Evolutionary conservation across 2,888 invertebrate species (phyloP).

Genomic region (Idaea biselata): DNA sequence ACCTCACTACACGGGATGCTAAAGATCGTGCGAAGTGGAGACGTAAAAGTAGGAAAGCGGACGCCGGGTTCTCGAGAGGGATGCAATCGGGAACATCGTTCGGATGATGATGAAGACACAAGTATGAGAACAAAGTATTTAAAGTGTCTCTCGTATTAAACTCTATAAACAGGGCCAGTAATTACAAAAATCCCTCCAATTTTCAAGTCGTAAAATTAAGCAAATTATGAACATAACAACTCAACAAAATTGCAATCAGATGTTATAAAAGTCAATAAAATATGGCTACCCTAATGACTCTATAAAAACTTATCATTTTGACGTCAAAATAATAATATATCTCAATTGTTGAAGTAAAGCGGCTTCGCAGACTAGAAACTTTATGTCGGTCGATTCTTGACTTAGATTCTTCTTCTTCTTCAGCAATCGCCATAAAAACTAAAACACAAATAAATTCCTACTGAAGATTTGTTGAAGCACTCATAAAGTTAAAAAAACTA

Average conservation of each 20-base stretch:
- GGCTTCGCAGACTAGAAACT: conserved; percentile 5
- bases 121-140: neutral
- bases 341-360: conserved; percentile 38
- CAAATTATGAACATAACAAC: neutral
- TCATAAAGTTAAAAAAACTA: too few relatives aligned
- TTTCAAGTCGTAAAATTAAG: neutral
- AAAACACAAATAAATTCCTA: too few relatives aligned
- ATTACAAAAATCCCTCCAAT: neutral
- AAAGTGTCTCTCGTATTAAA: neutral
- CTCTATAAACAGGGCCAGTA: neutral
- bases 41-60: too few relatives aligned
- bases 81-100: too few relatives aligned
- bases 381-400: neutral
- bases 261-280: neutral
- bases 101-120: too few relatives aligned
- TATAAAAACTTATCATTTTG: conserved; percentile 2
- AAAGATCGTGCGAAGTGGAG: too few relatives aligned
- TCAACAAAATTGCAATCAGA: conserved; percentile 1
- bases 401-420: too few relatives aligned
- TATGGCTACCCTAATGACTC: conserved; percentile 2
- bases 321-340: conserved; percentile 12
- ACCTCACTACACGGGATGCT: too few relatives aligned
- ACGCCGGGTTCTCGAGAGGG: too few relatives aligned
- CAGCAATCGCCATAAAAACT: too few relatives aligned
- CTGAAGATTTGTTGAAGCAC: too few relatives aligned